Base-by-base conservation (phyloP, 2,888 invertebrate genomes). In the Latheticus oryzae region DNA sequence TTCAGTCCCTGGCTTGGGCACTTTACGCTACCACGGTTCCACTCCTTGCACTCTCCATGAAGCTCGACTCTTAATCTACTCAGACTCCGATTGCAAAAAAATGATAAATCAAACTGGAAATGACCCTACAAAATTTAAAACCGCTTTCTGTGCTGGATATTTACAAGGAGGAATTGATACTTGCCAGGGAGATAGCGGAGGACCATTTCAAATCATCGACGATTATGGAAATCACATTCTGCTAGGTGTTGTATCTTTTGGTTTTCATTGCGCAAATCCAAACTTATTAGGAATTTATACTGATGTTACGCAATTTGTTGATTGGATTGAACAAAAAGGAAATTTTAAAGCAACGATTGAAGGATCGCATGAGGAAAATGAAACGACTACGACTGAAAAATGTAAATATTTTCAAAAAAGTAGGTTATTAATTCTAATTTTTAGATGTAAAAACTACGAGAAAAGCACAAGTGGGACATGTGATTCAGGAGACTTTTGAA, bases 141-240 rank as follows among this genome's bases (percentile, higher is more conserved):
- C 73, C 30, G 81, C 76, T 2, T 74, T 78, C 59, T 89, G 89
- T 72, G 88, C 88, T 62, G 78, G 78, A 0, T 77, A 76, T 82
- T 80, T 73, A 75, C 80, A 54, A 79, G 84, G 75, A 77, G 84
- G 75, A 59, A 83, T 81, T 43, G 87, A 87, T 68, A 84, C 86
- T 0, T 87, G 87, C 68, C 85, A 90, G 89, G 90, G 90, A n/a
- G 90, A 90, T 78, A 90, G 90, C 74, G 91, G 90, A 37, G 86
- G 93, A 7, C 93, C 93, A 12, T 80, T 93, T 5, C 72, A 73
- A 64, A 37, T 65, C n/a, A 48, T 68, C 15, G 67, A 68, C 23
- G 56, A 61, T 2, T 79, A 81, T 54, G 84, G 84, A 57, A 81
- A 77, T 73, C 85, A 83, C 69, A 82, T 85, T 52, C 77, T 84